Conservation (phyloP, 30 jellyfish, hydroid and myxozoan species). For the Nemopilema nomurai region DNA sequence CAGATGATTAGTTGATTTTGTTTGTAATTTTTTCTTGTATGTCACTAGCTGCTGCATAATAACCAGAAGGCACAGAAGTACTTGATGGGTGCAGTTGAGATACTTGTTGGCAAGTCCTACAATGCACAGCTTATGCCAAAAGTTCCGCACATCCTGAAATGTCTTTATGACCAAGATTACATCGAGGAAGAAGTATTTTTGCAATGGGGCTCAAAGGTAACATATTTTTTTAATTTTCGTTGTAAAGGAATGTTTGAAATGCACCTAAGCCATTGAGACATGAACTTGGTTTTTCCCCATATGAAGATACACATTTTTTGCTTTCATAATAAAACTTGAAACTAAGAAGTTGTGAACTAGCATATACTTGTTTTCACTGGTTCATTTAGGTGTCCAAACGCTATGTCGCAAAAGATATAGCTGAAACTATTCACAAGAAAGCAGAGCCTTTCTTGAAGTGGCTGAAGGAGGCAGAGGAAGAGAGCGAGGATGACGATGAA, state of each 20-base stretch:
- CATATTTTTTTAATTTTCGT: neutral
- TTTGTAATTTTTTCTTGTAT: neutral
- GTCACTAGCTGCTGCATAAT: constrained; percentile 60
- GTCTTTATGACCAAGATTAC: constrained; percentile 87
- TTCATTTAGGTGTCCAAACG: constrained; percentile 82
- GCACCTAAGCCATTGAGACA: too few species aligned
- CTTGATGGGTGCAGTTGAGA: constrained; percentile 97
- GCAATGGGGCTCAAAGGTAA: constrained; percentile 97
- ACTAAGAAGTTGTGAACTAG: neutral
- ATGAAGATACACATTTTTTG: too few species aligned
- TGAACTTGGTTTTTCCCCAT: too few species aligned
- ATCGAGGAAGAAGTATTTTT: constrained; percentile 96
- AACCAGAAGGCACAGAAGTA: constrained; percentile 96
- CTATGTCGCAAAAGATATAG: constrained; percentile 78
- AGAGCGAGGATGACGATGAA: constrained; percentile 90
- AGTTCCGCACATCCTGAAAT: constrained; percentile 87
- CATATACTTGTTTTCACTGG: neutral
- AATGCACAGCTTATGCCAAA: constrained; percentile 89
- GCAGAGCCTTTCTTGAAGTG: constrained; percentile 96
- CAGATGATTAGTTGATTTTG: too few species aligned
- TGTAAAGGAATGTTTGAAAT: too few species aligned
- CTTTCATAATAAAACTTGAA: neutral
- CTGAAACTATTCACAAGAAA: constrained; percentile 82
- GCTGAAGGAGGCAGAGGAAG: constrained; percentile 98
- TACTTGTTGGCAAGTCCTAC: constrained; percentile 85